phyloP scores from a whole-genome alignment of 92 coral and sea anemone genomes.

The Epizoanthus stellaris region DNA sequence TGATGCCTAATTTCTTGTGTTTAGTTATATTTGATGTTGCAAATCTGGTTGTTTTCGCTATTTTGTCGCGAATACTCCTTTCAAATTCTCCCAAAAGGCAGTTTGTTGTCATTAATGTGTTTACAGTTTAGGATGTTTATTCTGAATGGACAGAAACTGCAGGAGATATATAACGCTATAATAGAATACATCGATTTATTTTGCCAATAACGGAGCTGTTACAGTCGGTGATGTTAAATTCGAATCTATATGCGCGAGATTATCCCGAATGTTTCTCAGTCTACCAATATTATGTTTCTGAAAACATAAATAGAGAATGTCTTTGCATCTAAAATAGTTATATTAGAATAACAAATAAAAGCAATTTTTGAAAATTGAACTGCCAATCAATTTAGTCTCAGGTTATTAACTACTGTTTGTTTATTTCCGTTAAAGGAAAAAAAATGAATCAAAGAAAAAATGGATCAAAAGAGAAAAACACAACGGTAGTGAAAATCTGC shows the following conservation, averaged over 20 bases:
- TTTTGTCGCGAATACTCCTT: not conserved
- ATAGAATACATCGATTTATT: not conserved
- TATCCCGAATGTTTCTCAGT: not conserved
- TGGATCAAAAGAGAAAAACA: no score
- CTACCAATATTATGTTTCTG: not conserved
- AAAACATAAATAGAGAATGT: not conserved
- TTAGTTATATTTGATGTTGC: no score
- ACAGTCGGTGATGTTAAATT: not conserved
- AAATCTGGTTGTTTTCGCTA: not conserved
- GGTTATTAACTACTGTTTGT: no score
- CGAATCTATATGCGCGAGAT: not conserved
- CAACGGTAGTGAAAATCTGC: no score
- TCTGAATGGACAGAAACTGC: conserved; percentile 28
- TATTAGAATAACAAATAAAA: not conserved
- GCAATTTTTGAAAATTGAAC: not conserved
- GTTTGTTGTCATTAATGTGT: conserved; percentile 3
- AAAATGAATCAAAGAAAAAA: no score
- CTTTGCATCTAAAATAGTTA: not conserved
- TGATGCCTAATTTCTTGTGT: no score
- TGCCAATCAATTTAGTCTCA: no score
- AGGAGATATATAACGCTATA: conserved; percentile 24
- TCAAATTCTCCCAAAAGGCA: not conserved
- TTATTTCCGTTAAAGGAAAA: no score
- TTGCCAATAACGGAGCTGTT: not conserved
- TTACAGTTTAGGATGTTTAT: conserved; percentile 17